Evolutionary conservation across 2,797 vertebrate species (phyloP).

Genomic region (Spinus olivaceus): DNA sequence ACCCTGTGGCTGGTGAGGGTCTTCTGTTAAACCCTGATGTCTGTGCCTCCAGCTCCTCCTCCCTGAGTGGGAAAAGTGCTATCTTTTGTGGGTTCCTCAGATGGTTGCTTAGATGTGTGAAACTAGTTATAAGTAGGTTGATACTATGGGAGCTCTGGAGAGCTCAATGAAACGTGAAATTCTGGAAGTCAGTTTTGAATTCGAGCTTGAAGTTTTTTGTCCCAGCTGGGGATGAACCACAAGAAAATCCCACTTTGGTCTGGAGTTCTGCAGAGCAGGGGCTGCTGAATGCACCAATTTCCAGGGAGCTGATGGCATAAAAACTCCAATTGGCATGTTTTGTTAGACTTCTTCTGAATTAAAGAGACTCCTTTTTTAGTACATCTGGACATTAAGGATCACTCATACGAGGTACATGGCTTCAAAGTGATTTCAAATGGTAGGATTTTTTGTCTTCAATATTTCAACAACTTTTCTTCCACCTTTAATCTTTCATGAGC

Average conservation of each 20-base stretch:
- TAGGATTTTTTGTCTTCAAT: slow-evolving; percentile 32
- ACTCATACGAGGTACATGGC: not conserved
- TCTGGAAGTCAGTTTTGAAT: not conserved
- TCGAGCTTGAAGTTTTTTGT: not conserved
- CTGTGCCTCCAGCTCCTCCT: not conserved
- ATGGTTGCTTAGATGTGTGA: not conserved
- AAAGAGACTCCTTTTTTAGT: not conserved
- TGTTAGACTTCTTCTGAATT: not conserved
- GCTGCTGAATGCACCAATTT: not conserved
- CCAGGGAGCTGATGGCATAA: not conserved
- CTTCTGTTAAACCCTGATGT: not conserved
- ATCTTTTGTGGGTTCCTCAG: not conserved
- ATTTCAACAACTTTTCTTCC: slow-evolving; percentile 46
- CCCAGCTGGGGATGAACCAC: not conserved
- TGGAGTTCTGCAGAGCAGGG: rapidly evolving
- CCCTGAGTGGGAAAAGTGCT: not conserved
- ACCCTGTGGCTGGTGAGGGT: not conserved
- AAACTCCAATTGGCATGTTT: not conserved
- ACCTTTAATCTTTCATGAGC: slow-evolving; percentile 64
- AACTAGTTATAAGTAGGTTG: not conserved
- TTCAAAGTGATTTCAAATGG: slow-evolving; percentile 51
- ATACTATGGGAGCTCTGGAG: not conserved
- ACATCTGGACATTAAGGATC: slow-evolving; percentile 16
- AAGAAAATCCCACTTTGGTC: not conserved
- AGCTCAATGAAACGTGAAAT: rapidly evolving